Evolutionary conservation across 2,797 vertebrate genomes (phyloP), one percentile per base, ranked within the genome.

Genomic region (Hoplostethus mediterraneus): DNA sequence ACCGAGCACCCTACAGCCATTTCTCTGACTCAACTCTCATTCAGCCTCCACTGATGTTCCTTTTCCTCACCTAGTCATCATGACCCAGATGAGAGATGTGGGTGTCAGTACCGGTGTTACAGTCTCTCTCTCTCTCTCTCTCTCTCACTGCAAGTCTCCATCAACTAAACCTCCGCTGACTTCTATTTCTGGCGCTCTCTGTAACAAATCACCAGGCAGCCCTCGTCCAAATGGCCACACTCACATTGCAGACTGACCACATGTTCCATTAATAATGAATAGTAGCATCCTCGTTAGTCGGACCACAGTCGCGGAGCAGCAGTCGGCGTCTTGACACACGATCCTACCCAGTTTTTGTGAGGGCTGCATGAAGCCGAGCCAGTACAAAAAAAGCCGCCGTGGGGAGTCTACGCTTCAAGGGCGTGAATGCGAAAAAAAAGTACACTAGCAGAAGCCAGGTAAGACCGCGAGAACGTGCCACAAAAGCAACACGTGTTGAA

Each of bases 1-100:
- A 79, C 68, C 63, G 80, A 57, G 76, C 81, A 73, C 69, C 84
- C 83, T 68, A 77, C 67, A 86, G 90, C 77, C 82, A 85, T 84
- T 87, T 76, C 74, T 87, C 85, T 90, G 88, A 91, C 90, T 89
- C 88, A 90, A 63, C 86, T 66, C 80, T 77, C 87, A 89, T 83
- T 89, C 89, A 88, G 84, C 79, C 85, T 87, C 75, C 73, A 60
- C 80, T 72, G 62, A 82, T 69, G 62, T 54, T 88, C 71, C 74
- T 83, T 75, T 81, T 80, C 73, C 70, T 80, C 85, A 84, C 82
- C 84, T 67, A 86, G 84, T 84, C 81, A 84, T 82, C 75, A 77
- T 79, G 67, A 75, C 67, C 71, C 73, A 81, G 73, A 85, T 68
- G 75, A 87, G 76, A 58, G 47, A 31, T 52, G 87, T 88, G 83